phyloP scores from a whole-genome alignment of 2,113 vertebrate species.

The Talpa occidentalis region DNA sequence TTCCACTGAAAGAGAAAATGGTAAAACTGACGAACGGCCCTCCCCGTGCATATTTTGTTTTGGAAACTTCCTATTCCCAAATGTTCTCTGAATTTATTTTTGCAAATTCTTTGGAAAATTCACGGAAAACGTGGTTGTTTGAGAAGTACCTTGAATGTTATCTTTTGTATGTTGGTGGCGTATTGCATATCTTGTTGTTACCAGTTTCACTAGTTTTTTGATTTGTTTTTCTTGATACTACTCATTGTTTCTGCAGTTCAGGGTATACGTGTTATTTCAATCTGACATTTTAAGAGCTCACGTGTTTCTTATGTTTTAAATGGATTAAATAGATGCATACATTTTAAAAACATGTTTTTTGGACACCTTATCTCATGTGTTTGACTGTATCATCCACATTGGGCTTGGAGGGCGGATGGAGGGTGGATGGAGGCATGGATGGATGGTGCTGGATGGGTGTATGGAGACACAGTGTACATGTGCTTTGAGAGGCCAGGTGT shows the following conservation, averaged over 20 bases:
- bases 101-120: constrained; percentile 56
- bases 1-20: constrained; percentile 59
- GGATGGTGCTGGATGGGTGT: not conserved
- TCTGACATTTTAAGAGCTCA: not conserved
- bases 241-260: not conserved
- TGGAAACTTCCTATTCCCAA: constrained; percentile 67
- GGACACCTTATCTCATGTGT: not conserved
- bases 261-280: not conserved
- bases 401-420: not conserved
- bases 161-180: constrained; percentile 42
- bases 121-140: constrained; percentile 19
- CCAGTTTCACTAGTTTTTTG: not conserved
- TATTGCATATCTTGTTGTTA: not conserved
- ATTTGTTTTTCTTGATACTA: not conserved
- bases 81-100: constrained; percentile 53
- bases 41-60: constrained; percentile 45
- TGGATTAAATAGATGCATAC: not conserved
- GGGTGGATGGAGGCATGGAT: not conserved
- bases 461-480: not conserved
- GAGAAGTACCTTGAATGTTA: constrained; percentile 54
- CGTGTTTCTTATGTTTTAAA: not conserved
- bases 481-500: not conserved
- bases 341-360: not conserved
- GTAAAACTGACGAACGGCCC: constrained; percentile 53
- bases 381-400: not conserved